Evolutionary conservation across 2,113 vertebrate genomes (phyloP), one percentile per base, ranked within the genome.

Genomic region (Panthera tigris): DNA sequence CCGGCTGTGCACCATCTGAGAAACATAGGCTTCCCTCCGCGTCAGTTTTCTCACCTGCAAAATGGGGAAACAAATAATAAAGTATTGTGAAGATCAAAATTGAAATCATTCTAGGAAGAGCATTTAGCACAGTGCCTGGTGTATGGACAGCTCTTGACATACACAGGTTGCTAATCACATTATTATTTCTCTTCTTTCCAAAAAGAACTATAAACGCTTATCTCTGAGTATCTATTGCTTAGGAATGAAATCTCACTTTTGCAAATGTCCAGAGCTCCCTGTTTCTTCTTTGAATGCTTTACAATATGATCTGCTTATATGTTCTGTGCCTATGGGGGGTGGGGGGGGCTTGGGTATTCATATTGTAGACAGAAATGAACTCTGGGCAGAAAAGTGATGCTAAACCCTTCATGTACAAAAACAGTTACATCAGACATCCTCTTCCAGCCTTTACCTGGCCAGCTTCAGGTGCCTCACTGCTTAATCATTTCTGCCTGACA

Each of bases 141-240:
- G 83, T 27, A 15, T 5, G 57, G 65, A 95, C 91, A 91, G 19
- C 0, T 7, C 50, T 89, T 12, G 5, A 25, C 10, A 66, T 57
- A 45, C 36, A 18, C 52, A 33, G 18, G 16, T 39, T 57, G 12
- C 27, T 91, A 29, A 65, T 85, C 13, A n/a, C 29, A 29, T 63
- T 50, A 9, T 66, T 84, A 68, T 84, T 94, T 89, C 61, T 66
- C 2, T 50, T 84, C 36, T 87, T 85, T 87, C 23, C n/a, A 18
- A 57, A 41, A 86, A 48, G 31, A 63, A 84, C 68, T 74, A 45
- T 73, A 29, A 18, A 89, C 39, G 3, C 13, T 23, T 27, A 18
- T 85, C 36, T 89, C 55, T 55, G 4, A 29, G 41, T 71, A 50
- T 66, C 45, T 82, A 69, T 94, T 33, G 52, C 10, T 73, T 15